phyloP scores from a whole-genome alignment of 2,888 invertebrate species.

The Parnassius smintheus region DNA sequence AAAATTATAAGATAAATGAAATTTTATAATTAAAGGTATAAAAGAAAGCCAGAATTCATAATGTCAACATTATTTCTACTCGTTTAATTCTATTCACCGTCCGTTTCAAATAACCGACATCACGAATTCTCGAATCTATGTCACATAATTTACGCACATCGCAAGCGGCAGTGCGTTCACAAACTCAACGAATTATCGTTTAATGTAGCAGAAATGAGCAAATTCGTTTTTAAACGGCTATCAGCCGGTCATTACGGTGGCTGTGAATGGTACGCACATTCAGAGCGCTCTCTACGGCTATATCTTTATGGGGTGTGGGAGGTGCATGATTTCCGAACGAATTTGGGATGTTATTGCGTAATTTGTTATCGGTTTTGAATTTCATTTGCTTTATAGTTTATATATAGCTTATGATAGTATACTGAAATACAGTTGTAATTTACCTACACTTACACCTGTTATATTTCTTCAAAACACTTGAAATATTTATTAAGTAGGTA shows the following conservation, averaged over 20 bases:
- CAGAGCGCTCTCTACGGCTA: slow-evolving; percentile 35
- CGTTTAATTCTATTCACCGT: slow-evolving; percentile 1
- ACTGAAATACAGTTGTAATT: too few species aligned
- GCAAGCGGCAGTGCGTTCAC: slow-evolving; percentile 19
- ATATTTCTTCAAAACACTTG: too few species aligned
- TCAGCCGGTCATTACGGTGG: slow-evolving; percentile 78
- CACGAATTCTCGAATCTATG: slow-evolving; percentile 5
- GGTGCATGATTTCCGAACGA: slow-evolving; percentile 11
- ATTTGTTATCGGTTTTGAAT: slow-evolving; percentile 7
- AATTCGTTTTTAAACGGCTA: slow-evolving; percentile 82
- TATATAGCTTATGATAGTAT: too few species aligned
- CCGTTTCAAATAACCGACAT: not conserved
- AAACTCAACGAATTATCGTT: slow-evolving; percentile 56
- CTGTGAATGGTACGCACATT: slow-evolving; percentile 54
- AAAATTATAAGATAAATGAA: too few species aligned
- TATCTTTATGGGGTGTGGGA: slow-evolving; percentile 25
- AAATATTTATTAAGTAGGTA: too few species aligned
- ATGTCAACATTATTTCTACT: not conserved
- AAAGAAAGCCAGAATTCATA: too few species aligned
- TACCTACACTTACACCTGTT: too few species aligned
- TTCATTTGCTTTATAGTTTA: too few species aligned
- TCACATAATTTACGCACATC: slow-evolving; percentile 10
- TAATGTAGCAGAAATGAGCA: slow-evolving; percentile 81
- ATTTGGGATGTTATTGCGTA: slow-evolving; percentile 24
- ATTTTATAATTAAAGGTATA: too few species aligned